Conservation (phyloP, 2,797 vertebrate species). For the Lutjanus argentimaculatus region DNA sequence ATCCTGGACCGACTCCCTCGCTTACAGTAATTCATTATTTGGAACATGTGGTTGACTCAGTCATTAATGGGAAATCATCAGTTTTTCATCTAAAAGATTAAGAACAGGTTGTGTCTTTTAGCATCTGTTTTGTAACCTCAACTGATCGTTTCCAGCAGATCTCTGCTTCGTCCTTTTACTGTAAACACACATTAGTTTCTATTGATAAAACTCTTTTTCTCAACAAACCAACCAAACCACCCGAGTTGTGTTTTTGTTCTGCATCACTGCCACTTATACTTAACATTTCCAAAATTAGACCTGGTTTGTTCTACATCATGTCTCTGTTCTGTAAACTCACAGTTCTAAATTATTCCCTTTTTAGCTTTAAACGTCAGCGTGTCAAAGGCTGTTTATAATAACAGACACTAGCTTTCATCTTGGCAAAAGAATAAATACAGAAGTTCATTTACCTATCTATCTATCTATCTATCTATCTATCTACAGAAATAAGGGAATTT, state of each 20-base stretch:
- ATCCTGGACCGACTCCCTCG: constrained; percentile 42
- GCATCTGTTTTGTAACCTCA: constrained; percentile 25
- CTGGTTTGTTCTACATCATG: constrained; percentile 9
- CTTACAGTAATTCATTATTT: constrained; percentile 70
- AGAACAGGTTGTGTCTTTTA: constrained; percentile 9
- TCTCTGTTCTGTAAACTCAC: not conserved
- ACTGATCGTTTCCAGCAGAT: constrained; percentile 57
- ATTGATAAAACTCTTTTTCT: not conserved
- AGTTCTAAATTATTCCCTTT: no score
- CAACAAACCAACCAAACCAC: not conserved
- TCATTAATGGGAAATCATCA: constrained; percentile 64
- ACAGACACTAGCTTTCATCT: no score
- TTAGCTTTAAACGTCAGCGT: no score
- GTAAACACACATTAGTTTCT: constrained; percentile 34
- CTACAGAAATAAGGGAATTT: no score
- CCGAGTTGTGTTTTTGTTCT: constrained; percentile 3
- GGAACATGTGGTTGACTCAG: constrained; percentile 53
- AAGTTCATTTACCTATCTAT: no score
- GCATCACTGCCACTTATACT: not conserved
- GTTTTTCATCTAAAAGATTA: constrained; percentile 47
- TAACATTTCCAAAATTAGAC: constrained; percentile 8
- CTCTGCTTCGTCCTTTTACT: constrained; percentile 17
- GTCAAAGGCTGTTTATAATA: no score
- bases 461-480: no score
- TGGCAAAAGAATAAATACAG: no score